These are phyloP conservation scores for Parapsyche elsis DNA, from an alignment of 1,140 invertebrate species.

Conservation along the genomic window DNA sequence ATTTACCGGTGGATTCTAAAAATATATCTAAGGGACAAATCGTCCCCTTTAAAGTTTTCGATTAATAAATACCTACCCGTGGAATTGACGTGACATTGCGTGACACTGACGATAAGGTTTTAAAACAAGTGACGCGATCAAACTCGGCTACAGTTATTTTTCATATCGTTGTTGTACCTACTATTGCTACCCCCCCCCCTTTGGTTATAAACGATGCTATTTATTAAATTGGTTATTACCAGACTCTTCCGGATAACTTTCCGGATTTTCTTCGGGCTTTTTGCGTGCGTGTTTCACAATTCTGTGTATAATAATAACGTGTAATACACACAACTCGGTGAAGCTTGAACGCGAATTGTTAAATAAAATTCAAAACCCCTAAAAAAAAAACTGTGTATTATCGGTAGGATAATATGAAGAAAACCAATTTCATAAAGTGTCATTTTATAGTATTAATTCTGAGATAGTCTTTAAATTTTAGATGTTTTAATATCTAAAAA, in stretches of 20 bases:
- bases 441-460: no score
- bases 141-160: background rate
- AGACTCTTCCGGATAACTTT: no score
- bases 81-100: constrained; percentile 34
- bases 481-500: no score
- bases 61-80: background rate
- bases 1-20: no score
- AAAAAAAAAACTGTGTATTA: no score
- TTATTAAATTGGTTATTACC: constrained; percentile 25
- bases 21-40: background rate
- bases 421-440: no score
- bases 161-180: no score
- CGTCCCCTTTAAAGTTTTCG: background rate
- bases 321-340: no score
- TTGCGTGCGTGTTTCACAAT: background rate
- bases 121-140: constrained; percentile 29
- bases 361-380: background rate
- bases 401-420: no score
- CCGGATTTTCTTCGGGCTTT: no score
- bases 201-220: constrained; percentile 10
- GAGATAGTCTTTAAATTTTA: no score
- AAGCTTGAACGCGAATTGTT: no score
- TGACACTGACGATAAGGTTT: constrained; percentile 27
- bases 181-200: background rate
- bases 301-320: background rate